Base-by-base conservation (phyloP, 2,113 vertebrate species). In the Corvus hawaiiensis region DNA sequence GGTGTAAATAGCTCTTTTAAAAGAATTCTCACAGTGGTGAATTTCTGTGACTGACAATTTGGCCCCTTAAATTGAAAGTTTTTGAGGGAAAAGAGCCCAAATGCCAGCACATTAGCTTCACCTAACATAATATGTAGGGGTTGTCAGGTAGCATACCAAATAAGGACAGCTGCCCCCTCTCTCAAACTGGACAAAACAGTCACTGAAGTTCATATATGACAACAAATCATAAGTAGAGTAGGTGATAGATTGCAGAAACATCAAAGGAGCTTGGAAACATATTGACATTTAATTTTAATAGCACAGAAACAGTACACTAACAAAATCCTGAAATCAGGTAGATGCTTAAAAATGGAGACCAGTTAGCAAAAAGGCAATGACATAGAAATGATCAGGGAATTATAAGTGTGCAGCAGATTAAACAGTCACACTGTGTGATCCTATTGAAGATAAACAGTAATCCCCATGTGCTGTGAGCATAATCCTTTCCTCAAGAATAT, bases 301-400 rank as follows among this genome's bases (percentile, higher is more conserved):
- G 48, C 28, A 27, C 30, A 93, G 56, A 83, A 73, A 21, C 41
- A 67, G n/a, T 81, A 41, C 10, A 55, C 61, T 89, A 95, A 78
- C 3, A 67, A 81, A 95, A 71, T 83, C 37, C 28, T 76, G 27
- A 56, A 91, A 64, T 74, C 48, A 46, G 13, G 12, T 72, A 89
- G 68, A 74, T 94, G 64, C 73, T 78, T 28, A 66, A 67, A 94
- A 89, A 46, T 51, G 27, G 64, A 95, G 48, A 76, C 21, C 71
- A 79, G 48, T 93, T 93, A 74, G 8, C 58, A 58, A 77, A 89
- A 84, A 68, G 85, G 13, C 21, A 93, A 10, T 88, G 19, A 49
- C 14, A 12, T 21, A 84, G 79, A 63, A 80, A 84, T 32, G 37
- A 27, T 68, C 28, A 84, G 41, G 84, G 84, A 74, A 43, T 76